phyloP scores from a whole-genome alignment of 2,888 invertebrate genomes.

The Phragmatobia fuliginosa region DNA sequence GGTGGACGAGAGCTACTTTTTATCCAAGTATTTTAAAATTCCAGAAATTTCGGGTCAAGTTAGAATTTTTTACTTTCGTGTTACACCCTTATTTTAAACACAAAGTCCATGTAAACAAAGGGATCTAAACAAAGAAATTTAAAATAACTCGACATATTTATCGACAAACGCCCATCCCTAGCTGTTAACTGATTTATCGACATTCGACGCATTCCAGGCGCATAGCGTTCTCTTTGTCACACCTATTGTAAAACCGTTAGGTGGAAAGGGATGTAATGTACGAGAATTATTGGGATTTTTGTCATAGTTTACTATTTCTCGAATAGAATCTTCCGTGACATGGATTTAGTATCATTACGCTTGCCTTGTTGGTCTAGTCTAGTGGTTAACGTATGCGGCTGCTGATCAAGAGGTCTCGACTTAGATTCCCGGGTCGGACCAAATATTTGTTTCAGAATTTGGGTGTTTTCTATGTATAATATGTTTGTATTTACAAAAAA shows the following conservation, averaged over 20 bases:
- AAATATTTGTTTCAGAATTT: too few relatives aligned
- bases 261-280: slow-evolving; percentile 11
- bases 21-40: too few relatives aligned
- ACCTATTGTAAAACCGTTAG: not conserved
- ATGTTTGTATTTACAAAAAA: too few relatives aligned
- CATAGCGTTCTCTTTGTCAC: slow-evolving; percentile 16
- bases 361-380: too few relatives aligned
- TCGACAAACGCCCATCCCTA: slow-evolving; percentile 30
- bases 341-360: not conserved
- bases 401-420: too few relatives aligned
- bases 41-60: not conserved
- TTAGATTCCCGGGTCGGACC: too few relatives aligned
- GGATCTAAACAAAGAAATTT: slow-evolving; percentile 24
- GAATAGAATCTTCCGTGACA: not conserved
- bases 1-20: too few relatives aligned
- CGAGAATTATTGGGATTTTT: slow-evolving; percentile 17
- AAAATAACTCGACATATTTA: slow-evolving; percentile 24
- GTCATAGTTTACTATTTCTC: slow-evolving; percentile 10
- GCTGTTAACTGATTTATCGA: slow-evolving; percentile 30
- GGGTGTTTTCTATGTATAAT: too few relatives aligned
- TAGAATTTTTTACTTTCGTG: not conserved
- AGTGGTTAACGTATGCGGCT: too few relatives aligned
- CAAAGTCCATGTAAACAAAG: slow-evolving; percentile 14
- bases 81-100: not conserved
- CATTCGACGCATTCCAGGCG: slow-evolving; percentile 22